Percentiles rank a stretch among this genome's conserved stretches.
phyloP scores from a whole-genome alignment of 2,888 invertebrate genomes.

The Oscheius sp. region DNA sequence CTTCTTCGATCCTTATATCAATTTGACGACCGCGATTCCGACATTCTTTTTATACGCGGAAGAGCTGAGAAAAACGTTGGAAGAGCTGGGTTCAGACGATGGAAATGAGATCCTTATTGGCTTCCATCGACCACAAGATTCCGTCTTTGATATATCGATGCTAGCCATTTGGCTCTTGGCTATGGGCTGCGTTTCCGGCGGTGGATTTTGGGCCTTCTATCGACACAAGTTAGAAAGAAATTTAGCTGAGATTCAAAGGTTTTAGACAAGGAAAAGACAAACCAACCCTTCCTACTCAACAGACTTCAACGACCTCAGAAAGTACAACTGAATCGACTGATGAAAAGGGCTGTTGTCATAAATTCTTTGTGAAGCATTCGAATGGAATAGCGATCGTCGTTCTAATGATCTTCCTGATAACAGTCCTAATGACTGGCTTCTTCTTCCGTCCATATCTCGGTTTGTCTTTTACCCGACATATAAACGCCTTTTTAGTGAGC shows the following conservation, averaged over 20 bases:
- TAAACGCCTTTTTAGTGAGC: constrained; percentile 50
- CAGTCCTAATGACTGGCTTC: constrained; percentile 64
- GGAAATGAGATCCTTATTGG: constrained; percentile 36
- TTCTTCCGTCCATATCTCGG: constrained; percentile 56
- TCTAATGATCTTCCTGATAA: constrained; percentile 54
- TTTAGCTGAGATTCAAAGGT: too few relatives aligned
- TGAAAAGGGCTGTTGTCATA: not conserved
- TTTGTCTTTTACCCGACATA: constrained; percentile 3
- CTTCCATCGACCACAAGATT: constrained; percentile 56
- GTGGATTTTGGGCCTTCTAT: constrained; percentile 56
- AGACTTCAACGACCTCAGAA: not conserved
- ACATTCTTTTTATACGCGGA: constrained; percentile 60
- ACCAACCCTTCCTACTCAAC: constrained; percentile 7
- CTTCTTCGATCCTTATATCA: constrained; percentile 62
- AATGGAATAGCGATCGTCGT: constrained; percentile 45
- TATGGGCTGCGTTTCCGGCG: constrained; percentile 60
- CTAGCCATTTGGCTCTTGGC: constrained; percentile 63
- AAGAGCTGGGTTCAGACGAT: not conserved
- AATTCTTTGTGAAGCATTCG: constrained; percentile 30
- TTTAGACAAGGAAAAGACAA: constrained; percentile 40
- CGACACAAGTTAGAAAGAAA: constrained; percentile 41
- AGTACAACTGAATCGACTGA: not conserved
- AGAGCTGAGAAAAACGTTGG: constrained; percentile 39
- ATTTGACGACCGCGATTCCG: constrained; percentile 37
- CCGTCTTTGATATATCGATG: constrained; percentile 54